Evolutionary conservation across 2,888 invertebrate species (phyloP), one percentile per base, ranked within the genome.

Genomic region (Protophormia terraenovae): DNA sequence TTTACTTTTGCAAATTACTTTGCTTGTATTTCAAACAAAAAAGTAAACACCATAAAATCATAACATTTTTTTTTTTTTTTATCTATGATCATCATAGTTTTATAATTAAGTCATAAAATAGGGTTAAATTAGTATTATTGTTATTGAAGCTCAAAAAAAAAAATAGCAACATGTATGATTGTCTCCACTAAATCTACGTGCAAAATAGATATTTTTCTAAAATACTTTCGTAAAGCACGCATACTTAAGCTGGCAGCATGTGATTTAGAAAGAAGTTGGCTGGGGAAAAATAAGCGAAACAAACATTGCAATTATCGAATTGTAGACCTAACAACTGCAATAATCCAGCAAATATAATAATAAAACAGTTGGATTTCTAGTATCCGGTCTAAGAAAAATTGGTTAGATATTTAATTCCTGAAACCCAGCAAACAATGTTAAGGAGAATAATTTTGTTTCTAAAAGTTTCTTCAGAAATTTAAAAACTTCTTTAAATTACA

Each of bases 41-140:
- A n/a, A n/a, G n/a, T 16, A 60, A 67, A 83, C 58, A 83, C 27
- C 19, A 75, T 60, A 45, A 32, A 53, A 69, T 73, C 58, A 64
- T 14, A n/a, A 58, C 53, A 79, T 29, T 72, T n/a, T n/a, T n/a
- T n/a, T n/a, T n/a, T n/a, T n/a, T n/a, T n/a, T 78, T 77, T 35
- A 83, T 83, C 83, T 85, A 76, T 77, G 73, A 75, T 76, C 77
- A 67, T 80, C 69, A 81, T 86, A 77, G 80, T 86, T 80, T 86
- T 86, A 87, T 89, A 89, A 89, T 89, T 89, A 89, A 89, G 89
- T 87, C 89, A 89, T 89, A 89, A 89, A 89, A 87, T 89, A 89
- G 87, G 87, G 87, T 86, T 88, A 88, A 89, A 89, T 89, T 88
- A 89, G 87, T 89, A 86, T 88, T 89, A 89, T 89, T 88, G 88